Evolutionary conservation across 1,140 invertebrate genomes (phyloP).

Genomic region (Vanessa tameamea): DNA sequence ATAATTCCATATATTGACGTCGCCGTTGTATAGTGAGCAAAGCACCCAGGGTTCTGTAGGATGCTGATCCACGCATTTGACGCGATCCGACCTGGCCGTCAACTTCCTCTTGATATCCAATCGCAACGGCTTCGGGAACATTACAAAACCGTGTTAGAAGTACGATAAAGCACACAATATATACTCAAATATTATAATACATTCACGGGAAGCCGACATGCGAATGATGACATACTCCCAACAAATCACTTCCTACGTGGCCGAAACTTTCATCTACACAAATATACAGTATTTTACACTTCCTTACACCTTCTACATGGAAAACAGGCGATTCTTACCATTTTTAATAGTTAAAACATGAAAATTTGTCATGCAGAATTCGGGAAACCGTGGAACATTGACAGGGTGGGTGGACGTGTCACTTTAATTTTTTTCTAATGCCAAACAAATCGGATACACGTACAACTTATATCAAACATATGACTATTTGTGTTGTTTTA

Average conservation of each 20-base stretch:
- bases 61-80: conserved; percentile 99
- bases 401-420: conserved; percentile 77
- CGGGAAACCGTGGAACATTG: conserved; percentile 65
- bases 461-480: conserved; percentile 19
- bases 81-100: conserved; percentile 97
- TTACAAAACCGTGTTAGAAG: conserved; percentile 45
- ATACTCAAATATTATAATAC: conserved; percentile 30
- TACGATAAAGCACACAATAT: conserved; percentile 36
- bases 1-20: conserved; percentile 99
- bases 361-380: conserved; percentile 66
- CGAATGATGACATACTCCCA: conserved; percentile 61
- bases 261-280: conserved; percentile 37
- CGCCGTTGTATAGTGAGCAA: conserved; percentile 98
- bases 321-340: conserved; percentile 63
- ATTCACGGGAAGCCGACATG: conserved; percentile 56
- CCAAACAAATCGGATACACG: conserved; percentile 45
- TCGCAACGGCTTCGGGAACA: conserved; percentile 89
- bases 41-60: conserved; percentile 99
- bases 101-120: conserved; percentile 99
- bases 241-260: conserved; percentile 53
- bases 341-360: conserved; percentile 74
- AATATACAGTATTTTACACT: conserved; percentile 22
- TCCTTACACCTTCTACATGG: conserved; percentile 30
- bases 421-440: conserved; percentile 59
- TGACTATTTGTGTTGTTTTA: neutral